A percentile compares a stretch with the other conserved stretches of the same genome.
These are phyloP conservation scores for Cryptophagus acutangulus DNA, from an alignment of 2,888 invertebrate genomes.

Conservation along the genomic window DNA sequence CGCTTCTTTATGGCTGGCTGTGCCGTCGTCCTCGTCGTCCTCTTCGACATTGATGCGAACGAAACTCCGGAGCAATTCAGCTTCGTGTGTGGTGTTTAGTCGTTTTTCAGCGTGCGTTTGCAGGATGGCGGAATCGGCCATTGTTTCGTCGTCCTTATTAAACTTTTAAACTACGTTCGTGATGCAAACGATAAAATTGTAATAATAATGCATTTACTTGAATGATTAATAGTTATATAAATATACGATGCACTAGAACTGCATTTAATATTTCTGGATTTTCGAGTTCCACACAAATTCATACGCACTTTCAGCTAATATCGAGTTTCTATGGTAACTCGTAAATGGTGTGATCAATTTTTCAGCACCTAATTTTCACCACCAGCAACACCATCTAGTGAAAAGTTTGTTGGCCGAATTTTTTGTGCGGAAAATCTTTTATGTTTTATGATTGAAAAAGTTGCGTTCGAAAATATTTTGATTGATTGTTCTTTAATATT, in stretches of 20 bases:
- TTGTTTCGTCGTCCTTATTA: constrained; percentile 10
- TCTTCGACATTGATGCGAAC: constrained; percentile 42
- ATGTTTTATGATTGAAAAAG: no score
- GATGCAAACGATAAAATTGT: not conserved
- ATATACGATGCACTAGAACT: no score
- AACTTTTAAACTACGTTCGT: constrained; percentile 5
- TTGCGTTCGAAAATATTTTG: no score
- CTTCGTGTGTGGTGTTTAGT: constrained; percentile 52
- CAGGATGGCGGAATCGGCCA: constrained; percentile 21
- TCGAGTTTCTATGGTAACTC: constrained; percentile 36
- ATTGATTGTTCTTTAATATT: no score
- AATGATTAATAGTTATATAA: constrained; percentile 17
- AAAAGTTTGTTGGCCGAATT: no score
- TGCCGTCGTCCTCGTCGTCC: not conserved
- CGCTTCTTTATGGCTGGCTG: not conserved
- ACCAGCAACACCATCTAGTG: constrained; percentile 7
- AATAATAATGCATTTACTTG: constrained; percentile 7
- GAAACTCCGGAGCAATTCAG: constrained; percentile 75
- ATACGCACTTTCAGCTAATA: no score
- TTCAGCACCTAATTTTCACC: constrained; percentile 19
- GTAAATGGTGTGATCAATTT: constrained; percentile 39
- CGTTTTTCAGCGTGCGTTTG: constrained; percentile 31
- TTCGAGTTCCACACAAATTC: no score
- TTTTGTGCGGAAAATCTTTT: no score
- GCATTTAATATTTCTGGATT: no score